phyloP scores from a whole-genome alignment of 1,140 invertebrate species.

The Helicorthomorpha holstii region DNA sequence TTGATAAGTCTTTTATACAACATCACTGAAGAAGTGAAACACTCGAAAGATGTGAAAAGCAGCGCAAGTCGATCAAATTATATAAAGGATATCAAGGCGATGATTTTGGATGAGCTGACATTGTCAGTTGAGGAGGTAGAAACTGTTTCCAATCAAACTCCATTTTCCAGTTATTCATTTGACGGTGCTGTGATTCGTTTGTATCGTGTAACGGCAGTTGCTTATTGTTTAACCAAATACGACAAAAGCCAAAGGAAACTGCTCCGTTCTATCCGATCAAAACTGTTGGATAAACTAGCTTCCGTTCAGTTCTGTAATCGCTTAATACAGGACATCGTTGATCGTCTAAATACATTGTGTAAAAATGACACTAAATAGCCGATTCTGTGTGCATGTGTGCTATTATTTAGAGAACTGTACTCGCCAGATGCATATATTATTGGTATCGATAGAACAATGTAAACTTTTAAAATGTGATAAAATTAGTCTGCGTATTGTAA shows the following conservation, averaged over 20 bases:
- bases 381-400: too few species aligned
- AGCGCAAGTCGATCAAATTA: neutral
- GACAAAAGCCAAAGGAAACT: neutral
- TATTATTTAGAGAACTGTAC: too few species aligned
- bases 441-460: too few species aligned
- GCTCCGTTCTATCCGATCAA: neutral
- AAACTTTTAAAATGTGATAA: too few species aligned
- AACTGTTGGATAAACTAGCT: neutral
- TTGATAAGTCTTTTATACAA: constrained; percentile 2
- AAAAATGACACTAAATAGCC: too few species aligned
- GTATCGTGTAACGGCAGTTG: neutral
- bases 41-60: neutral
- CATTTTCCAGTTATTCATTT: neutral
- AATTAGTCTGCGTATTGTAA: too few species aligned
- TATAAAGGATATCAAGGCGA: neutral
- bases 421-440: too few species aligned
- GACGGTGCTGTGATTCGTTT: neutral
- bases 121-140: neutral
- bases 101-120: neutral
- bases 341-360: too few species aligned
- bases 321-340: too few species aligned
- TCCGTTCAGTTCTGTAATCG: neutral
- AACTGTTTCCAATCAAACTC: neutral
- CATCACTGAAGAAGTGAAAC: neutral
- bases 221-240: neutral